A percentile compares a stretch with the other conserved stretches of the same genome.
Conservation (phyloP, 2,113 vertebrate genomes). For the Plestiodon gilberti region DNA sequence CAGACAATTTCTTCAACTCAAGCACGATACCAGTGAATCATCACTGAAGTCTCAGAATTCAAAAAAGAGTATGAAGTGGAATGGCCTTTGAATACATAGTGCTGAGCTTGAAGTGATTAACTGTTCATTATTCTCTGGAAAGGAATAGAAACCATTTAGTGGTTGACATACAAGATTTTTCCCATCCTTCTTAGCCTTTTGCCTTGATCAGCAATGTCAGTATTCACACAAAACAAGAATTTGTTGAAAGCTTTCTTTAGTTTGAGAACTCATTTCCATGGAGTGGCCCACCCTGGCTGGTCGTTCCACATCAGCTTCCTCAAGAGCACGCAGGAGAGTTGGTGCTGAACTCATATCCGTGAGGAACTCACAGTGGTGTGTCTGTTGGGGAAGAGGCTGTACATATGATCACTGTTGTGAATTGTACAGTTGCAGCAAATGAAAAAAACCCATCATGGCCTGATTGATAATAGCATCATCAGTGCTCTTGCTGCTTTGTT, state of each 20-base stretch:
- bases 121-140: constrained; percentile 74
- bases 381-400: neutral
- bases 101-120: constrained; percentile 76
- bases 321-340: neutral
- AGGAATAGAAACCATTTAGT: constrained; percentile 72
- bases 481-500: neutral
- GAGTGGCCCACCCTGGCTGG: neutral
- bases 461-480: neutral
- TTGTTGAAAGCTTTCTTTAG: constrained; percentile 76
- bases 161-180: constrained; percentile 66
- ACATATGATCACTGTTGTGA: neutral
- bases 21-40: constrained; percentile 36
- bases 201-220: constrained; percentile 81
- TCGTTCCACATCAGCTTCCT: neutral
- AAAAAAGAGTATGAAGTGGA: constrained; percentile 29
- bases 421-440: neutral
- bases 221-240: constrained; percentile 81
- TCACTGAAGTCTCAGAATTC: constrained; percentile 27
- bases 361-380: neutral
- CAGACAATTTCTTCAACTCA: neutral
- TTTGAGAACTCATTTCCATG: constrained; percentile 45
- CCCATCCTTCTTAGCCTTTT: constrained; percentile 70
- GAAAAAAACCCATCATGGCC: too few relatives aligned
- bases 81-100: constrained; percentile 53
- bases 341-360: constrained; percentile 2